Evolutionary conservation across 2,113 vertebrate species (phyloP), one percentile per base, ranked within the genome.

Genomic region (Puma concolor): DNA sequence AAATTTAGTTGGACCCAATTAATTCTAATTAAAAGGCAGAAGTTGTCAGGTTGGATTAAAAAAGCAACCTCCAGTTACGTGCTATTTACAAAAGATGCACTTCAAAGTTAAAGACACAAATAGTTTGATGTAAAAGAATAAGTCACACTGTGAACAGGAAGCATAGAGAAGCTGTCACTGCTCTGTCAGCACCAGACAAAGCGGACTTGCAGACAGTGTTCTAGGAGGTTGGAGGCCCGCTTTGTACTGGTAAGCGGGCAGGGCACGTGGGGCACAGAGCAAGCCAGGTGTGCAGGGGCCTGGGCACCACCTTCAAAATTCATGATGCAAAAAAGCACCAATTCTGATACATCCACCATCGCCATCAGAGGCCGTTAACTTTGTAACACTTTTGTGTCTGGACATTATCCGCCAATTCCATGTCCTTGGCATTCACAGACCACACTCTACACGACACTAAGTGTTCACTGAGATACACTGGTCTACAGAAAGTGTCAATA

Each of bases 191-290:
- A 66, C 52, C 33, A 57, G 79, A 38, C 52, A 27, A 60, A 38
- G 52, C 4, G 13, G n/a, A 38, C 1, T 38, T 60, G 21, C 1
- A 2, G n/a, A 23, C 13, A 0, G 25, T 14, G 38, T 44, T 44
- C 38, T 76, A 60, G 48, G 21, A 82, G 79, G 13, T 15, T 6
- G 25, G 52, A 27, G 52, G 76, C 29, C 48, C 0, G 27, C 72
- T 76, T 76, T 29, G 38, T 76, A 8, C 12, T 29, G 25, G 25
- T 29, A 14, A 29, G 72, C 25, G 1, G 25, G 38, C 72, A 44
- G 72, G 41, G 25, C 52, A 27, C 14, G 2, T 16, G 79, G 79
- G 52, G 57, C 54, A 38, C 36, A 8, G 60, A 21, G 15, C 44
- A 67, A 16, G 1, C 17, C 83, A 25, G 21, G 2, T 31, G 33